Evolutionary conservation across 1,140 invertebrate species (phyloP).

Genomic region (Elymnias hypermnestra): DNA sequence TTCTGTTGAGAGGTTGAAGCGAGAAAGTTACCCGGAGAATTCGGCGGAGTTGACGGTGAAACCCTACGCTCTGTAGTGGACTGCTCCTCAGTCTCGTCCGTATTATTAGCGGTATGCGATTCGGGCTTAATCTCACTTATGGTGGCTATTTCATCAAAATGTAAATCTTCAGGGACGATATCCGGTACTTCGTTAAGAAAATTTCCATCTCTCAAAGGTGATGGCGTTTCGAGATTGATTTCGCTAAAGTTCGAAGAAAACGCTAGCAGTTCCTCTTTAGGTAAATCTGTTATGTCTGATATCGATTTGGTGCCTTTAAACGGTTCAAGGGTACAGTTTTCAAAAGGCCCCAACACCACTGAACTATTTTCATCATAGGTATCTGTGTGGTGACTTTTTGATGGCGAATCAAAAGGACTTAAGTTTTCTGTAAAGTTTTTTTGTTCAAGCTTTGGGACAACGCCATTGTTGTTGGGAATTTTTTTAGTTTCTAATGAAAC

Average conservation of each 20-base stretch:
- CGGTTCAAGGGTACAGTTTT: conserved; percentile 74
- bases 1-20: conserved; percentile 51
- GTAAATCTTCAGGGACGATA: conserved; percentile 43
- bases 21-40: conserved; percentile 59
- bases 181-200: conserved; percentile 68
- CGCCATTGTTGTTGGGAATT: conserved; percentile 33
- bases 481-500: conserved; percentile 39
- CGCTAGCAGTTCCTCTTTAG: conserved; percentile 68
- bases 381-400: conserved; percentile 64
- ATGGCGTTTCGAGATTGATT: conserved; percentile 67
- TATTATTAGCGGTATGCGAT: conserved; percentile 33
- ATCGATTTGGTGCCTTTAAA: conserved; percentile 73
- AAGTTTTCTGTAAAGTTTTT: conserved; percentile 45
- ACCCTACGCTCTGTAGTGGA: conserved; percentile 49
- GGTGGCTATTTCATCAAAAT: conserved; percentile 43
- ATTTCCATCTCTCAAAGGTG: conserved; percentile 58
- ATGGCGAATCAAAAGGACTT: conserved; percentile 63
- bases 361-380: conserved; percentile 69
- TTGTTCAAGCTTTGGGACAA: conserved; percentile 54
- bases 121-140: conserved; percentile 43
- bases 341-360: conserved; percentile 76
- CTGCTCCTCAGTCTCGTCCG: conserved; percentile 42
- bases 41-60: conserved; percentile 59
- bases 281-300: conserved; percentile 44
- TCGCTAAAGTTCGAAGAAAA: conserved; percentile 75